Evolutionary conservation across 2,797 vertebrate species (phyloP).

Genomic region (Erpetoichthys calabaricus): DNA sequence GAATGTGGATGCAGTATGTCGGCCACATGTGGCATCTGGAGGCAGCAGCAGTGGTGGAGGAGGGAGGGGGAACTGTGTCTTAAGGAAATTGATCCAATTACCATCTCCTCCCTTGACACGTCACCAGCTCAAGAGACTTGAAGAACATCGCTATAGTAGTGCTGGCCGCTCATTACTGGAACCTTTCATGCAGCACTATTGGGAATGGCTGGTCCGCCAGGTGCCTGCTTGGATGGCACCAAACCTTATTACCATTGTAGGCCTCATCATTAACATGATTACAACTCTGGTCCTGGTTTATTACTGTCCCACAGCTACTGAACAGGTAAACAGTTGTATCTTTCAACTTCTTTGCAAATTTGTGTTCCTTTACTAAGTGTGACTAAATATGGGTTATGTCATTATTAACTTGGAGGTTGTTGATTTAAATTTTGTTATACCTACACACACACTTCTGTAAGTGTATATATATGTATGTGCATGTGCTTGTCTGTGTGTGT

Average conservation of each 20-base stretch:
- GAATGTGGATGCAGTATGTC: constrained; percentile 52
- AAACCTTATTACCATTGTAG: constrained; percentile 88
- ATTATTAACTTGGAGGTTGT: background rate
- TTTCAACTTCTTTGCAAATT: too few relatives aligned
- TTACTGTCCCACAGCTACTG: constrained; percentile 91
- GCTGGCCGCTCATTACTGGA: constrained; percentile 81
- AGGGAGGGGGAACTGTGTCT: constrained; percentile 31
- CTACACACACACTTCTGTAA: background rate
- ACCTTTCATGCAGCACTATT: constrained; percentile 91
- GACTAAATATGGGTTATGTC: background rate
- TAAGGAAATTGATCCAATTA: constrained; percentile 74
- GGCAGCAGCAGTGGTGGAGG: constrained; percentile 36
- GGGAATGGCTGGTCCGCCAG: constrained; percentile 84
- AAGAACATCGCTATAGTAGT: constrained; percentile 93
- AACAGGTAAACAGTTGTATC: constrained; percentile 59
- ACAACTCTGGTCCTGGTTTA: constrained; percentile 84
- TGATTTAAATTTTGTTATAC: background rate
- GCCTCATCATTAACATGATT: constrained; percentile 84
- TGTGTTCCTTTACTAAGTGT: too few relatives aligned
- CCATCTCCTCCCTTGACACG: constrained; percentile 76
- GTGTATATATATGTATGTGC: background rate
- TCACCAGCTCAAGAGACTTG: constrained; percentile 86
- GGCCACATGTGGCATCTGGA: constrained; percentile 32
- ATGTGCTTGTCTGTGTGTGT: background rate
- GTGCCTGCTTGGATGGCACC: constrained; percentile 90